Evolutionary conservation across 1,140 invertebrate species (phyloP).

Genomic region (Phortica variegata): DNA sequence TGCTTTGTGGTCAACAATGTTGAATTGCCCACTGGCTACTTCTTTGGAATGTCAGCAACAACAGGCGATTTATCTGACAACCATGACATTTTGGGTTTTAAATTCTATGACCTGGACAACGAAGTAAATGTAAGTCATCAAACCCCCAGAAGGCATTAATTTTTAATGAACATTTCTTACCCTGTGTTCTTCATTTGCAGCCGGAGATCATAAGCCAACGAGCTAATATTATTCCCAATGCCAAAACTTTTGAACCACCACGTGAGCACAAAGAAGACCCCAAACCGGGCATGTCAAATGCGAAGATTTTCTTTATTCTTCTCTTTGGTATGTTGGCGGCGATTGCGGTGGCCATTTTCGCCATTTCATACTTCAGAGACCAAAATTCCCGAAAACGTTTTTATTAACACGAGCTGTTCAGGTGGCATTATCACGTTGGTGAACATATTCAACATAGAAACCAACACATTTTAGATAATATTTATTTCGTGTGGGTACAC

Average conservation of each 20-base stretch:
- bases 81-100: conserved; percentile 92
- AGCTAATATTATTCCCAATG: conserved; percentile 76
- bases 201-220: conserved; percentile 68
- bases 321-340: conserved; percentile 75
- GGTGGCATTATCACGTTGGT: too few relatives aligned
- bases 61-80: conserved; percentile 97
- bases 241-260: conserved; percentile 78
- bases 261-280: conserved; percentile 86
- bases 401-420: too few relatives aligned
- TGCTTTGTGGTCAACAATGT: conserved; percentile 91
- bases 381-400: conserved; percentile 87
- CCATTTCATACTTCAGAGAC: conserved; percentile 89
- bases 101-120: conserved; percentile 85
- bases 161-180: conserved; percentile 11
- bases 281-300: conserved; percentile 79
- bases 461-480: too few relatives aligned
- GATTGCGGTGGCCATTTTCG: conserved; percentile 78
- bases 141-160: background rate
- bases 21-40: conserved; percentile 91
- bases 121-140: conserved; percentile 70
- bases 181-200: conserved; percentile 59
- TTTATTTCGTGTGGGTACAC: too few relatives aligned
- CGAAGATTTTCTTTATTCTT: conserved; percentile 87
- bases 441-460: too few relatives aligned
- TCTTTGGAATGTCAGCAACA: conserved; percentile 90